phyloP scores from a whole-genome alignment of 2,113 vertebrate genomes.

The Rhagologus leucostigma region DNA sequence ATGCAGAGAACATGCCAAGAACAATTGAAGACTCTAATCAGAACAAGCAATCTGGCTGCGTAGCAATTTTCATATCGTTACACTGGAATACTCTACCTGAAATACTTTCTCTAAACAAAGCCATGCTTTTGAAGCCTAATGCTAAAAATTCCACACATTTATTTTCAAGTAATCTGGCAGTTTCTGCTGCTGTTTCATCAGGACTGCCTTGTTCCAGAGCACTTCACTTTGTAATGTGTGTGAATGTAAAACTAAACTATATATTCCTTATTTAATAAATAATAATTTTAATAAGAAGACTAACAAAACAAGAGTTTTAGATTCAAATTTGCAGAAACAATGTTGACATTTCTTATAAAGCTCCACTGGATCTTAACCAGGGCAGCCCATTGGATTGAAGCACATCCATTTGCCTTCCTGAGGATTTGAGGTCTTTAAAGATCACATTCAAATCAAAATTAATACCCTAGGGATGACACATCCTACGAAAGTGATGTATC shows the following conservation, averaged over 20 bases:
- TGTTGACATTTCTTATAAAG: neutral
- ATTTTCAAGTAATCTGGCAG: neutral
- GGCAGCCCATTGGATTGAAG: neutral
- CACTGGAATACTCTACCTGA: neutral
- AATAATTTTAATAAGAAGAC: neutral
- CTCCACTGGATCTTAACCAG: neutral
- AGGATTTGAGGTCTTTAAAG: neutral
- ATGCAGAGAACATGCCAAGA: neutral
- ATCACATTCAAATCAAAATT: neutral
- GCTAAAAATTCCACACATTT: neutral
- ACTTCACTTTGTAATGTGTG: neutral
- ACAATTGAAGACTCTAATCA: neutral
- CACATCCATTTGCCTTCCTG: neutral
- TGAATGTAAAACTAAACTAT: neutral
- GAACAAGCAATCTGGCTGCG: neutral
- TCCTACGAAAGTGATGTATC: neutral
- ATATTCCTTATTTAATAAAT: neutral
- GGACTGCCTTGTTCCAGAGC: neutral
- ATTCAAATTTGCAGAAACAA: neutral
- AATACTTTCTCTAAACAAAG: neutral
- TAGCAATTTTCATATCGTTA: neutral
- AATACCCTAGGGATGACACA: neutral
- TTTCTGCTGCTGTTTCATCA: neutral
- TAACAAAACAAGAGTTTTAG: neutral
- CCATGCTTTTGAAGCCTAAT: neutral